A percentile compares a stretch with the other conserved stretches of the same genome.
These are phyloP conservation scores for Syngnathus rostellatus DNA, from an alignment of 2,797 vertebrate species.

Conservation along the genomic window DNA sequence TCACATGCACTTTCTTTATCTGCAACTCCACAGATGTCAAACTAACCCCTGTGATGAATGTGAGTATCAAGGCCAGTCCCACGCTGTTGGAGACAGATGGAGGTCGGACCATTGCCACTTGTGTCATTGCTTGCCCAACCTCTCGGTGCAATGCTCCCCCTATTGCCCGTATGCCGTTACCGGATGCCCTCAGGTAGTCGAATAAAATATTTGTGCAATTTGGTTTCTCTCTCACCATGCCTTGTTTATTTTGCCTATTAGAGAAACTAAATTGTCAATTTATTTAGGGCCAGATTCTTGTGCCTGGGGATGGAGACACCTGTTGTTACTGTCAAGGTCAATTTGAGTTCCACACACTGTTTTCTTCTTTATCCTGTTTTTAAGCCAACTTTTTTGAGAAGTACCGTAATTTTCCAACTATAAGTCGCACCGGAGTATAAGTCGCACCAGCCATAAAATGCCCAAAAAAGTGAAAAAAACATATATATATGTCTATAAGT, in stretches of 20 bases:
- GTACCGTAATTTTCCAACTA: no score
- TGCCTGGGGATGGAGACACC: slow-evolving; percentile 58
- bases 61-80: slow-evolving; percentile 59
- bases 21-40: slow-evolving; percentile 71
- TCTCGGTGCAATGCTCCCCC: slow-evolving; percentile 63
- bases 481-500: no score
- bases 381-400: not conserved
- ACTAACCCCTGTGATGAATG: slow-evolving; percentile 75
- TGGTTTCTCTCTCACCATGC: not conserved
- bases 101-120: slow-evolving; percentile 66
- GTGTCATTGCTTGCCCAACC: slow-evolving; percentile 75
- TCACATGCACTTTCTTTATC: not conserved
- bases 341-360: not conserved
- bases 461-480: no score
- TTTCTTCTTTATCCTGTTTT: not conserved
- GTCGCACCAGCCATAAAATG: no score
- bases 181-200: slow-evolving; percentile 77
- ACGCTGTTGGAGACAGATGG: slow-evolving; percentile 74
- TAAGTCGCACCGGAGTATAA: no score
- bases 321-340: slow-evolving; percentile 75
- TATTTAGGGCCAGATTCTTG: slow-evolving; percentile 69
- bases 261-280: slow-evolving; percentile 22
- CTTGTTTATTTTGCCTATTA: not conserved
- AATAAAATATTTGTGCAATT: not conserved
- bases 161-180: slow-evolving; percentile 67